A percentile compares a stretch with the other conserved stretches of the same genome.
Evolutionary conservation across 1,140 invertebrate species (phyloP).

Genomic region (Campoletis sonorensis): DNA sequence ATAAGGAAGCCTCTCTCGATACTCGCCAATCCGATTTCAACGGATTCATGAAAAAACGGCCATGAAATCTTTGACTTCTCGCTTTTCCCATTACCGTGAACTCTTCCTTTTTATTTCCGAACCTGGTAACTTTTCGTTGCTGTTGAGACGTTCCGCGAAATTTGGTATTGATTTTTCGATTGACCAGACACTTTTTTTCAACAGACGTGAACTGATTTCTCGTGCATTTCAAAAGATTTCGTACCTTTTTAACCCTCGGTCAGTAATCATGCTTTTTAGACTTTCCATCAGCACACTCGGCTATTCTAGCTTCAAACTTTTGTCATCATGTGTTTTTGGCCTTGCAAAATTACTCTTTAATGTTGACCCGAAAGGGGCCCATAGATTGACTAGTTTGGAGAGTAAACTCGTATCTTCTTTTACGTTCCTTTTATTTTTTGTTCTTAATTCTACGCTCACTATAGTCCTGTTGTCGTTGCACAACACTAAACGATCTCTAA

Average conservation of each 20-base stretch:
- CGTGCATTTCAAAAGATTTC: neutral
- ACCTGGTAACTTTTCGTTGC: no score
- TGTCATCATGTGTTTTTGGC: no score
- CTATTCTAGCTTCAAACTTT: no score
- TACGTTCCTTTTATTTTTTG: neutral
- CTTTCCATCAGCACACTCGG: no score
- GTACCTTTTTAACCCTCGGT: no score
- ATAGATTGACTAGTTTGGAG: no score
- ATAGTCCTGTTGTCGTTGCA: neutral
- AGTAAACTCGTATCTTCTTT: neutral
- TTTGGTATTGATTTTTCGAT: no score
- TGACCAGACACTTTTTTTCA: no score
- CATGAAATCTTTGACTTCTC: neutral
- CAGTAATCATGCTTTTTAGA: no score
- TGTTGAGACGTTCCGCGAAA: no score
- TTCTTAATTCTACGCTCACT: neutral
- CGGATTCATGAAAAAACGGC: constrained; percentile 11
- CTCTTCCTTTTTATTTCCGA: constrained; percentile 1
- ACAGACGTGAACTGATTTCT: neutral
- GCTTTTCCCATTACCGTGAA: neutral
- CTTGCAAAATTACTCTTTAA: no score
- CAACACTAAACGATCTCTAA: neutral
- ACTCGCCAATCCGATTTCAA: constrained; percentile 10
- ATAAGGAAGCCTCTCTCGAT: neutral
- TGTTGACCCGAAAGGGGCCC: no score